Conservation (phyloP, 2,888 invertebrate genomes). For the Cheilosia vulpina region DNA sequence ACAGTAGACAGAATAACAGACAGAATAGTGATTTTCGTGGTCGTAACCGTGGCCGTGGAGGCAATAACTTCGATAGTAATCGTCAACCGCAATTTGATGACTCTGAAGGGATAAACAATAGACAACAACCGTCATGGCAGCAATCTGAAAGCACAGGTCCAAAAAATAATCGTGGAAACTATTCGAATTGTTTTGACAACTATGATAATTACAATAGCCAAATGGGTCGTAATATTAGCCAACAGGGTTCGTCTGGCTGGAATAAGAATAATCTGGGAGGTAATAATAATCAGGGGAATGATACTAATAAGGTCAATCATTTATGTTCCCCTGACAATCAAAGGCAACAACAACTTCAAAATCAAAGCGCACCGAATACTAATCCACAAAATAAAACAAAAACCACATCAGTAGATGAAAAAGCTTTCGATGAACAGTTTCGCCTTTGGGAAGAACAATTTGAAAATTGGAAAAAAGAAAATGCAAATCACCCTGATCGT, state of each 20-base stretch:
- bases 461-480: constrained; percentile 95
- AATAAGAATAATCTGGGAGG: constrained; percentile 23
- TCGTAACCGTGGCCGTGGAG: constrained; percentile 35
- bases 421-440: constrained; percentile 94
- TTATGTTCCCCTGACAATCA: constrained; percentile 39
- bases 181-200: constrained; percentile 46
- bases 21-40: constrained; percentile 36
- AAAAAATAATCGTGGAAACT: constrained; percentile 46
- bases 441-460: constrained; percentile 96
- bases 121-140: constrained; percentile 50
- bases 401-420: constrained; percentile 86
- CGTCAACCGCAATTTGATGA: constrained; percentile 34
- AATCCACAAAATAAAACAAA: constrained; percentile 34
- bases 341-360: constrained; percentile 36
- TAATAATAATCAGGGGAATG: constrained; percentile 4
- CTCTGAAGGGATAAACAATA: constrained; percentile 27
- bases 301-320: constrained; percentile 15
- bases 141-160: constrained; percentile 14
- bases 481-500: constrained; percentile 95
- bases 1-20: constrained; percentile 31
- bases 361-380: constrained; percentile 13
- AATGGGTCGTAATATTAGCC: constrained; percentile 6
- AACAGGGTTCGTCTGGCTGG: constrained; percentile 38
- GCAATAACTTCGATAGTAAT: constrained; percentile 22
- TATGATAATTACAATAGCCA: constrained; percentile 49